phyloP scores from a whole-genome alignment of 1,140 invertebrate genomes.

The Arctopsyche grandis region DNA sequence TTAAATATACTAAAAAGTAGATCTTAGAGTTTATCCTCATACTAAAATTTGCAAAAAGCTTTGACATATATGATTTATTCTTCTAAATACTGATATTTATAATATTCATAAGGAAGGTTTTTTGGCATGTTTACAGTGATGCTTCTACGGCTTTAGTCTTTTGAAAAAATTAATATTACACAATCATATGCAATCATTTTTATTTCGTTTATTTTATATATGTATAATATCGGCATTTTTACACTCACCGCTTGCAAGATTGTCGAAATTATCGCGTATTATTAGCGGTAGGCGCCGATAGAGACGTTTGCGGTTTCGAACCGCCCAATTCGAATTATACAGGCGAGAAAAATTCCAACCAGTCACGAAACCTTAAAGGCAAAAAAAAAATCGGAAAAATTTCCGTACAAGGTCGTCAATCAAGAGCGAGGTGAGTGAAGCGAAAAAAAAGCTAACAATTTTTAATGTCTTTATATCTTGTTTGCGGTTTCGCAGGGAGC shows the following conservation, averaged over 20 bases:
- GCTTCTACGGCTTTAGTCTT: too few relatives aligned
- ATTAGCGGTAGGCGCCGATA: conserved; percentile 31
- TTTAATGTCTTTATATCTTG: conserved; percentile 26
- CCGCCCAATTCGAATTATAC: conserved; percentile 14
- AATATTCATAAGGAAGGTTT: too few relatives aligned
- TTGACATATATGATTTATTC: too few relatives aligned
- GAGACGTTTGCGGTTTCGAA: conserved; percentile 28
- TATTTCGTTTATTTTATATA: too few relatives aligned
- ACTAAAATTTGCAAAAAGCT: too few relatives aligned
- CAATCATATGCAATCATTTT: too few relatives aligned
- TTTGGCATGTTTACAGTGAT: too few relatives aligned
- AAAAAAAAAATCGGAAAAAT: neutral
- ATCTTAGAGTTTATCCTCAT: too few relatives aligned
- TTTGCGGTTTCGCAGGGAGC: conserved; percentile 1
- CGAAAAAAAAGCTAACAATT: neutral
- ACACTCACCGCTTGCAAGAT: neutral
- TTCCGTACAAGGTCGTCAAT: neutral
- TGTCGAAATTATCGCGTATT: conserved; percentile 27
- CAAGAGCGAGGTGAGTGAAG: neutral
- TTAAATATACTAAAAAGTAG: too few relatives aligned
- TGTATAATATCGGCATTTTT: too few relatives aligned
- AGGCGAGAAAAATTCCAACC: conserved; percentile 24
- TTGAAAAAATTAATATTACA: too few relatives aligned
- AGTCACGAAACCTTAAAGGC: neutral
- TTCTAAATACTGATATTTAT: too few relatives aligned